phyloP scores from a whole-genome alignment of 2,797 vertebrate genomes.

The Lepidocolaptes lacrymiger region DNA sequence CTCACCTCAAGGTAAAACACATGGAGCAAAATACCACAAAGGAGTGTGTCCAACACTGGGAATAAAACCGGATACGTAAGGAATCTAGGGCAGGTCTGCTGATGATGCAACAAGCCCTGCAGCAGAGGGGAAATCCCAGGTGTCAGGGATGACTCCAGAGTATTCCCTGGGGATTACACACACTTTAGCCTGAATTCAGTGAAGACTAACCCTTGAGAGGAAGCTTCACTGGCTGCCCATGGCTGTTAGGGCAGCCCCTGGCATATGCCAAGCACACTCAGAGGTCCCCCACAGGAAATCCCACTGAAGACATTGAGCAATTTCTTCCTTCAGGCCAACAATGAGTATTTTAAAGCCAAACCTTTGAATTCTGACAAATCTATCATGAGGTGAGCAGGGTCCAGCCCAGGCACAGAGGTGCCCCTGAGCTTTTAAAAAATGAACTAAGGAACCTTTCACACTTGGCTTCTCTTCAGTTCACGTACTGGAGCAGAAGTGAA shows the following conservation, averaged over 20 bases:
- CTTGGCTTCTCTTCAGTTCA: neutral
- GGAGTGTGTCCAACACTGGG: neutral
- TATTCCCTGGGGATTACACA: neutral
- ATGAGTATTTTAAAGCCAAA: neutral
- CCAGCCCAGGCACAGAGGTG: neutral
- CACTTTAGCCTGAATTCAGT: neutral
- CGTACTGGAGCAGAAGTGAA: neutral
- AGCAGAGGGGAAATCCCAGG: constrained; percentile 22
- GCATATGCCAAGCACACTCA: neutral
- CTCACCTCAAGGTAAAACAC: neutral
- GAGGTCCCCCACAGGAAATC: neutral
- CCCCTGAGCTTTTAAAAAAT: neutral
- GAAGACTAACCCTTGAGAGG: neutral
- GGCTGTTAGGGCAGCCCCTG: neutral
- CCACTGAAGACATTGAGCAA: neutral
- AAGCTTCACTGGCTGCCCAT: neutral
- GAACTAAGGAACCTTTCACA: neutral
- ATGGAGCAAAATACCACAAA: neutral
- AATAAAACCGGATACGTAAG: accelerated
- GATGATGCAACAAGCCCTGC: neutral
- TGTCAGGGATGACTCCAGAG: neutral
- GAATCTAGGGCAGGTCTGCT: neutral
- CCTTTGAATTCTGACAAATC: neutral
- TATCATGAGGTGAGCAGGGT: neutral
- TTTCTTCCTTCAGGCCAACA: neutral